These are phyloP conservation scores for human (Homo sapiens) DNA, from an alignment of 2,113 vertebrate genomes.

Conservation along the genomic window GRCh38 chr5:114216501-114217000, in stretches of 20 bases:
- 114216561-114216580: background rate
- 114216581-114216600: background rate
- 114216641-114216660: background rate
- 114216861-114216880: background rate
- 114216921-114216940: background rate
- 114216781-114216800: background rate
- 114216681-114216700: background rate
- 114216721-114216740: background rate
- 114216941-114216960: background rate
- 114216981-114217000: background rate
- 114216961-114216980: background rate
- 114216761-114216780: background rate
- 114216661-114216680: background rate
- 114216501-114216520: background rate
- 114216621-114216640: background rate
- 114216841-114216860: background rate
- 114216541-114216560: background rate
- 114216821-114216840: background rate
- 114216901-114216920: background rate
- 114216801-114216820: background rate
- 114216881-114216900: background rate
- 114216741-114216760: background rate
- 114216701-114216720: background rate
- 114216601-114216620: background rate
- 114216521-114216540: background rate